Conservation (phyloP, 2,797 vertebrate species). For the Leuciscus waleckii region DNA sequence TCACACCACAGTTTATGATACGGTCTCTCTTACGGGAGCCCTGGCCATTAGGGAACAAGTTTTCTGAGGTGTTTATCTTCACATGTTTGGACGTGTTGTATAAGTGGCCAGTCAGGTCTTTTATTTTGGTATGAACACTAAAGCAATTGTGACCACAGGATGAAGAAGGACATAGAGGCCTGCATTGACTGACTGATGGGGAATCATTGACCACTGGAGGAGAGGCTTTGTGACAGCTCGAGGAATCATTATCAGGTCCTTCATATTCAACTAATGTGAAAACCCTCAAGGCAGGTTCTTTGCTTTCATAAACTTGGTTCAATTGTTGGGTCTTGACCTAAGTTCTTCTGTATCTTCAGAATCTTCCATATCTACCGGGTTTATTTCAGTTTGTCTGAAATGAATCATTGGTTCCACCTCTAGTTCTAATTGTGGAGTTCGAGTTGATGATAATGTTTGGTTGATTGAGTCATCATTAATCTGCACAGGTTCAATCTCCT, state of each 20-base stretch:
- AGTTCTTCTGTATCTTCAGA: background rate
- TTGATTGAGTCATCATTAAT: constrained; percentile 5
- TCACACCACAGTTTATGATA: constrained; percentile 54
- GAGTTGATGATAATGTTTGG: background rate
- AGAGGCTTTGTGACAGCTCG: background rate
- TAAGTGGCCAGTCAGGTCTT: constrained; percentile 59
- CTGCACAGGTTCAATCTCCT: background rate
- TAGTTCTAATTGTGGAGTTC: background rate
- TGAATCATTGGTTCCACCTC: constrained; percentile 8
- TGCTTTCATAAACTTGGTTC: background rate
- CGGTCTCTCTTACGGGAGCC: constrained; percentile 1
- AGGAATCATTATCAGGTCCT: constrained; percentile 5
- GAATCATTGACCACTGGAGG: background rate
- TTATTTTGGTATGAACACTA: constrained; percentile 65
- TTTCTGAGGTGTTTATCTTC: constrained; percentile 17
- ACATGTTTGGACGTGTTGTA: constrained; percentile 49
- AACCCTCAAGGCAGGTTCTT: background rate
- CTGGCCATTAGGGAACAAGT: background rate
- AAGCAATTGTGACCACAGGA: constrained; percentile 49
- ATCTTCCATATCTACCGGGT: background rate
- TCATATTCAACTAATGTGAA: background rate
- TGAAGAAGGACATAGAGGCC: background rate
- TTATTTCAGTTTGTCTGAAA: background rate
- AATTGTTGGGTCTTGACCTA: constrained; percentile 2
- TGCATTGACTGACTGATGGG: background rate